These are phyloP conservation scores for Cheirogaleus major DNA, from an alignment of 2,797 vertebrate genomes.

Conservation along the genomic window DNA sequence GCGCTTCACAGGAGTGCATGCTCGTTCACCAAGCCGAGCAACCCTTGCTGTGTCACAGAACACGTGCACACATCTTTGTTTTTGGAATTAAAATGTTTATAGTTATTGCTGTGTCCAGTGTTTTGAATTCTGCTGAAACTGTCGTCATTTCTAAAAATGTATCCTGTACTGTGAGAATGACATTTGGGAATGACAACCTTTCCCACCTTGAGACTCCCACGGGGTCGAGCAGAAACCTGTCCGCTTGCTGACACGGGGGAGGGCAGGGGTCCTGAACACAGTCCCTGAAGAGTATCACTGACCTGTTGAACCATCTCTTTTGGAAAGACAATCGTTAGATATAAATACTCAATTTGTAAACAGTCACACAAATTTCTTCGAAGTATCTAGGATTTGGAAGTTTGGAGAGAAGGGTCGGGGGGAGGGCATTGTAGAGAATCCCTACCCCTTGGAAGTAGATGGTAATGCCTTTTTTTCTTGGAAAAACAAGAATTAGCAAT, in stretches of 20 bases:
- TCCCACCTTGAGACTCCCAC: neutral
- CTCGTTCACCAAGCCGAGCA: slow-evolving; percentile 56
- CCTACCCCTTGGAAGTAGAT: neutral
- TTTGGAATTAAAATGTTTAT: slow-evolving; percentile 83
- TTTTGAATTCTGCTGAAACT: neutral
- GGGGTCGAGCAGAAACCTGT: neutral
- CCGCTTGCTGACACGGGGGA: neutral
- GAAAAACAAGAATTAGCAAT: neutral
- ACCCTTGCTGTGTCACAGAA: neutral
- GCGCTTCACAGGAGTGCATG: slow-evolving; percentile 63
- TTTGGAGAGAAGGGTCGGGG: no score
- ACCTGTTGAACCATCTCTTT: neutral
- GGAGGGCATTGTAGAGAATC: neutral
- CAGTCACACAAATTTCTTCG: neutral
- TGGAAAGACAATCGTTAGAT: neutral
- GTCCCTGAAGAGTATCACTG: neutral
- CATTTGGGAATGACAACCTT: neutral
- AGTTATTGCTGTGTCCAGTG: slow-evolving; percentile 63
- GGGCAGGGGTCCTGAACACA: neutral
- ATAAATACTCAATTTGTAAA: neutral
- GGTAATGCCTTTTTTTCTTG: neutral
- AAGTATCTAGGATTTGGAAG: neutral
- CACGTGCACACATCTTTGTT: slow-evolving; percentile 61
- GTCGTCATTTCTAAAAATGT: neutral
- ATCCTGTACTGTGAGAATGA: neutral